Evolutionary conservation across 2,113 vertebrate genomes (phyloP).

Genomic region (Cynopterus brachyotis): DNA sequence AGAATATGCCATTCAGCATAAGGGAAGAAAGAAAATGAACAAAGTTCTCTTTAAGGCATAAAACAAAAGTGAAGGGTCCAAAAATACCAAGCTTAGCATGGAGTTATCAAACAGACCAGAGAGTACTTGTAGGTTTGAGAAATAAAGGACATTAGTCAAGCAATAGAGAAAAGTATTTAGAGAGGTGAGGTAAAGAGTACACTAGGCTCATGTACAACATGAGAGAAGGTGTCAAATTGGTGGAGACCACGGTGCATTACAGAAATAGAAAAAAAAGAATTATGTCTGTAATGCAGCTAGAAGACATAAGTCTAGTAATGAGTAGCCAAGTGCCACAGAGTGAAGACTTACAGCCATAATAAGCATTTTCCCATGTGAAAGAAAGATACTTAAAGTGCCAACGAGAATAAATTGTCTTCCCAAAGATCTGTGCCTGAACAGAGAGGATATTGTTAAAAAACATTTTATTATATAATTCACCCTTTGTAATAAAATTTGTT

Average conservation of each 20-base stretch:
- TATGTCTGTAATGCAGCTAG: background rate
- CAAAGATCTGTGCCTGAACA: background rate
- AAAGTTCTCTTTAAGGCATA: background rate
- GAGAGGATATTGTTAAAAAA: background rate
- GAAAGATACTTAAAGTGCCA: background rate
- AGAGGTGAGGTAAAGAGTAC: fast-evolving
- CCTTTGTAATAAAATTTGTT: background rate
- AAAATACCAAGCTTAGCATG: background rate
- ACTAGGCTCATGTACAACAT: background rate
- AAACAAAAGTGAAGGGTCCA: background rate
- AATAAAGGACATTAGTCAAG: background rate
- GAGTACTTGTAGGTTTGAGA: background rate
- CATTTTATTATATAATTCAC: background rate
- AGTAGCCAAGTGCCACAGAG: background rate
- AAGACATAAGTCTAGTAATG: background rate
- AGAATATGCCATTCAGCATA: background rate
- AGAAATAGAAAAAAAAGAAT: background rate
- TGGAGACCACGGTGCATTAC: background rate
- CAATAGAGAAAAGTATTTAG: background rate
- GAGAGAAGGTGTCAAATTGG: background rate
- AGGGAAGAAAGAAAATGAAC: background rate
- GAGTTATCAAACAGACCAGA: background rate
- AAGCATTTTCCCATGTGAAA: background rate
- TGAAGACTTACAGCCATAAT: background rate
- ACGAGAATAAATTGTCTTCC: background rate